Conservation (phyloP, 2,888 invertebrate genomes). For the Philaethria dido region DNA sequence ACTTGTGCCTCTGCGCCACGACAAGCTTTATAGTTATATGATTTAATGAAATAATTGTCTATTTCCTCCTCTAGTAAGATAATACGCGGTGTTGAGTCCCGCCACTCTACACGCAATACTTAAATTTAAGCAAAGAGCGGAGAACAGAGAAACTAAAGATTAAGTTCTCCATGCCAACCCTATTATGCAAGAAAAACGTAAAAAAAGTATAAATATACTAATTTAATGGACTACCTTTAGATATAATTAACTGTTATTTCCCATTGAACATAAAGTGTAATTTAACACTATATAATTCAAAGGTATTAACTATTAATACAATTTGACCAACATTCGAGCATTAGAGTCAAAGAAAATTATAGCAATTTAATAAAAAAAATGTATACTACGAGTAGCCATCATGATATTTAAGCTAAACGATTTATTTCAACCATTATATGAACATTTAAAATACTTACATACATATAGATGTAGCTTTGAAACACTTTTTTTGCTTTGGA, state of each 20-base stretch:
- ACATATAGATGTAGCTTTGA: slow-evolving; percentile 24
- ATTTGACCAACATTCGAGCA: slow-evolving; percentile 20
- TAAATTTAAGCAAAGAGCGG: too few species aligned
- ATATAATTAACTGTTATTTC: slow-evolving; percentile 1
- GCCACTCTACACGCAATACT: too few species aligned
- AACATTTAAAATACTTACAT: slow-evolving; percentile 43
- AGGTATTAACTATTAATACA: slow-evolving; percentile 30
- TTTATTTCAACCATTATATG: slow-evolving; percentile 47
- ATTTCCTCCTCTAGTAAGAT: too few species aligned
- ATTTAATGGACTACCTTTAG: not conserved
- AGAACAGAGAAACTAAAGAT: too few species aligned
- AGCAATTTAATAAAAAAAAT: slow-evolving; percentile 34
- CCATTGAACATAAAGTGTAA: not conserved
- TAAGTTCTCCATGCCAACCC: too few species aligned
- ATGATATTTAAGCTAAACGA: slow-evolving; percentile 42
- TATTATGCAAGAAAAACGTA: too few species aligned
- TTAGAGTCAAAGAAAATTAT: slow-evolving; percentile 35
- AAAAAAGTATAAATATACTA: too few species aligned
- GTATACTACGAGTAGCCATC: slow-evolving; percentile 41
- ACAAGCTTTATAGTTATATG: too few species aligned
- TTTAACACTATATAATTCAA: slow-evolving; percentile 26
- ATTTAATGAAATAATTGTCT: too few species aligned
- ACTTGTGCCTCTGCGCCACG: too few species aligned
- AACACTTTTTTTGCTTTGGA: slow-evolving; percentile 3
- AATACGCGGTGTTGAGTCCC: too few species aligned